Base-by-base conservation (phyloP, 2,797 vertebrate species). In the Molossus alvarezi region DNA sequence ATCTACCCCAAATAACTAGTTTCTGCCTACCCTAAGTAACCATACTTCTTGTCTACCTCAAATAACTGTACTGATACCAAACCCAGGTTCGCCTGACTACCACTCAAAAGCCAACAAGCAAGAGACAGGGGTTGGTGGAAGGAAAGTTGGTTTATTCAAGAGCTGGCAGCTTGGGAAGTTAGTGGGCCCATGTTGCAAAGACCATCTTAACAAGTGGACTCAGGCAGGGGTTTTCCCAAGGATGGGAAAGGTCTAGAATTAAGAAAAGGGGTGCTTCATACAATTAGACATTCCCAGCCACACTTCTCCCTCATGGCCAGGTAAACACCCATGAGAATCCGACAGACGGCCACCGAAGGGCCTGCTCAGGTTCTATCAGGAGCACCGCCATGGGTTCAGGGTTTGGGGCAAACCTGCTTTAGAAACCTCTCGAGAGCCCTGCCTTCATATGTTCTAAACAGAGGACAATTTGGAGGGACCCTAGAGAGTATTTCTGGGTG, bases 361-460 rank as follows among this genome's bases (percentile, higher is more conserved):
- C 33, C 33, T 33, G 33, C 33, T 33, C 33, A 33, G 33, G 33
- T 33, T 33, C 33, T 33, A 33, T 33, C 33, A 33, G 33, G 33
- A 33, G 33, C 51, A 71, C 20, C 21, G 20, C 3, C 0, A 1
- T 14, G 10, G 29, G 4, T 21, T 58, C 25, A 69, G 51, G 7
- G 27, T 41, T 37, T 37, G 25, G 64, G 14, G 37, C 25, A 33
- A 18, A 23, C 7, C 17, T 62, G 69, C 13, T 23, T 91, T n/a
- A 55, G 62, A 58, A 65, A 73, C 1, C 37, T 48, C 29, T 5
- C 1, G 37, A 53, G 51, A 60, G 33, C 27, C 83, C 45, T 67
- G 18, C 65, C n/a, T 48, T 41, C 33, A 2, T 0, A 0, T 23
- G 15, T 7, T n/a, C 65, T 2, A 29, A n/a, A 33, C 6, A 23